These are phyloP conservation scores for Drosophila sp. DNA, from an alignment of 1,140 invertebrate genomes.

Conservation along the genomic window DNA sequence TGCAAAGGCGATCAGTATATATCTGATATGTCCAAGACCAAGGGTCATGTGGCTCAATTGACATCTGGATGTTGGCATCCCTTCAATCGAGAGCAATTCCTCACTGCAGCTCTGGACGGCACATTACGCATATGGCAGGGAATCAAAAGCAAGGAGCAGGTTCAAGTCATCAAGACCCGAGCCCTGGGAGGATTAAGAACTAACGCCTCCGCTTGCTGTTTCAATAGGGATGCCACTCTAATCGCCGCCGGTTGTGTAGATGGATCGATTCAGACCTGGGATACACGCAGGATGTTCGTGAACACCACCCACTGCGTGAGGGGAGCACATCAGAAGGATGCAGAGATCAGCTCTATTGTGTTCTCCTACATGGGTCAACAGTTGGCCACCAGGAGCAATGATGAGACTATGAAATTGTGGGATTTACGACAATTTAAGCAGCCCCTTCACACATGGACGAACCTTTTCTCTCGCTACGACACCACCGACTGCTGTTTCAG, in stretches of 20 bases:
- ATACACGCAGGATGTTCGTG: constrained; percentile 92
- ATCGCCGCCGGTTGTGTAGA: constrained; percentile 96
- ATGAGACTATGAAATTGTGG: constrained; percentile 98
- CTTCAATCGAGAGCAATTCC: constrained; percentile 94
- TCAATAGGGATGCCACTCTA: constrained; percentile 93
- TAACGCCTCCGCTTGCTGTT: constrained; percentile 92
- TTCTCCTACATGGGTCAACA: constrained; percentile 94
- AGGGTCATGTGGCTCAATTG: constrained; percentile 96
- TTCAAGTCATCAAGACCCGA: constrained; percentile 95
- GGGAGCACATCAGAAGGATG: constrained; percentile 91
- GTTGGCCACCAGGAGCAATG: constrained; percentile 92
- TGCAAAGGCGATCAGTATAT: constrained; percentile 99
- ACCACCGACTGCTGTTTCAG: constrained; percentile 93
- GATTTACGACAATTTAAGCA: constrained; percentile 93
- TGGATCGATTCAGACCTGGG: constrained; percentile 99
- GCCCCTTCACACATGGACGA: constrained; percentile 87
- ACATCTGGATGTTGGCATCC: constrained; percentile 98
- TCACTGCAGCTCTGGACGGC: constrained; percentile 96
- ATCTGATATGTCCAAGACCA: constrained; percentile 95
- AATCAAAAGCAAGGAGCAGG: constrained; percentile 88
- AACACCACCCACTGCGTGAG: constrained; percentile 91
- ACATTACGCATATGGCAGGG: constrained; percentile 96
- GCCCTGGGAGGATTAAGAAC: constrained; percentile 94
- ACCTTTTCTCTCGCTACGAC: constrained; percentile 93
- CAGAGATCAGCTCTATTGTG: constrained; percentile 92